Base-by-base conservation (phyloP, 2,888 invertebrate genomes). In the Archaeoteleia sp. region DNA sequence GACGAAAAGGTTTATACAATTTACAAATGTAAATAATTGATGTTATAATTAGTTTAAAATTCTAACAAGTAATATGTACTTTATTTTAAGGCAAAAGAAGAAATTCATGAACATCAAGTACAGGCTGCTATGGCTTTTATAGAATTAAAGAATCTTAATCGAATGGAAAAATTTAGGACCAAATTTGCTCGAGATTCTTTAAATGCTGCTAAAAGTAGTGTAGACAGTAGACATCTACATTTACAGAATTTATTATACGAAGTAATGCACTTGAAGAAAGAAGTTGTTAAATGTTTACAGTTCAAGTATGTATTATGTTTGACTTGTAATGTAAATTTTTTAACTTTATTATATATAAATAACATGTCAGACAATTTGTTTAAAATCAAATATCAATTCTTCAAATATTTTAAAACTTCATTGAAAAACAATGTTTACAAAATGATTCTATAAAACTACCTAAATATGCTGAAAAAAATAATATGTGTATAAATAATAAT, bases 191-290 rank as follows among this genome's bases (percentile, higher is more conserved):
- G 95, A 45, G 96, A 97, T 85, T 90, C 90, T 8, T 87, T 96
- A 2, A 91, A 91, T 74, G 90, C 91, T 75, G 95, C 95, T 71
- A 96, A 96, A 82, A 92, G 93, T 77, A 91, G 92, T 73, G 95
- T 97, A 0, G 97, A 98, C 80, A 93, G 93, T 51, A 93, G 94
- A 74, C 94, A 97, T 81, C 86, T 98, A 45, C 93, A 95, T 75
- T 87, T 97, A 51, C 97, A 98, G 86, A 98, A 98, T 87, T 88
- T 98, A 45, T 87, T 97, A 2, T 98, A 98, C 84, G 98, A 98
- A 88, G 92, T 95, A 5, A 93, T 95, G 81, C 96, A 98, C 87
- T 87, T 98, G 12, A 93, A 95, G 74, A 95, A 95, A 75, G 97
- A 98, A 88, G 95, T 96, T n/a, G 91, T 93, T 12, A 95, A 96